Evolutionary conservation across 2,113 vertebrate genomes (phyloP).

Genomic region (Neopipo cinnamomea): DNA sequence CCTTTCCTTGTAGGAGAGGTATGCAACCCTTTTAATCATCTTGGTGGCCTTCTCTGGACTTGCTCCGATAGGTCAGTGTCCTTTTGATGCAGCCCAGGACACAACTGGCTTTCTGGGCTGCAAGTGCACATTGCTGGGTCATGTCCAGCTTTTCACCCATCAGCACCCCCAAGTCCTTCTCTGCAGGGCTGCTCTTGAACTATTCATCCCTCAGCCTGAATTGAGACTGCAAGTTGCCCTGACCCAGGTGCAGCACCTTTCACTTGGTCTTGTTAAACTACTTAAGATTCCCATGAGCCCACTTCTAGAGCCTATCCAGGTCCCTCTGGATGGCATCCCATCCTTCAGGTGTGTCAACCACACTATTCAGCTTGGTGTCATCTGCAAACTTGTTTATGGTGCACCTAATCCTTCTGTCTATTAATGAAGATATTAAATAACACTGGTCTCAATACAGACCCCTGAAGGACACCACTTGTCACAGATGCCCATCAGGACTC

Average conservation of each 20-base stretch:
- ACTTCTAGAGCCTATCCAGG: fast-evolving
- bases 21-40: not conserved
- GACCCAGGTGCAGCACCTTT: not conserved
- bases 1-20: not conserved
- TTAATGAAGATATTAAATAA: not conserved
- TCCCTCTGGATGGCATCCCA: not conserved
- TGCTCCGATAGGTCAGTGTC: fast-evolving
- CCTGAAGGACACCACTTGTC: not conserved
- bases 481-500: not conserved
- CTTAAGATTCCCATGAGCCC: not conserved
- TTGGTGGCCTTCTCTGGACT: not conserved
- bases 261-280: not conserved
- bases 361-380: not conserved
- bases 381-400: not conserved
- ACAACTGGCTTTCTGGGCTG: not conserved
- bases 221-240: fast-evolving
- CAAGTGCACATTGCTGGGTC: not conserved
- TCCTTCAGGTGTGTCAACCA: not conserved
- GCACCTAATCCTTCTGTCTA: fast-evolving
- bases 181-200: not conserved
- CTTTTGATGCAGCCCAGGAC: not conserved
- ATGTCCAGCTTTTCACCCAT: not conserved
- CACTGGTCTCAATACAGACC: no score
- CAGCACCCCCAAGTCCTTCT: not conserved
- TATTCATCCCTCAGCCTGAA: not conserved